phyloP scores from a whole-genome alignment of 2,797 vertebrate species.

The Diplodus sargus region DNA sequence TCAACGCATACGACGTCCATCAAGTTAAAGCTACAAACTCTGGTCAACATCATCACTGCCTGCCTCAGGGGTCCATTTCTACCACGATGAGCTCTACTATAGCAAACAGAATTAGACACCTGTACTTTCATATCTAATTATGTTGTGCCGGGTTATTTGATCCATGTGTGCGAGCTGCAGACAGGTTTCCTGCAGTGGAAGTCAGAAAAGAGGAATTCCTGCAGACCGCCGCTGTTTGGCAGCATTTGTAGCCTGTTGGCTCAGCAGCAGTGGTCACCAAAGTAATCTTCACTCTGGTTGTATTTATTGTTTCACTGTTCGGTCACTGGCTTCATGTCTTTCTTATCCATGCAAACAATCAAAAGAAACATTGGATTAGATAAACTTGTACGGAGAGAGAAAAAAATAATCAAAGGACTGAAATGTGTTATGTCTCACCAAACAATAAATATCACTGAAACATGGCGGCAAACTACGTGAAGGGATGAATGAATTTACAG shows the following conservation, averaged over 20 bases:
- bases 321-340: slow-evolving; percentile 36
- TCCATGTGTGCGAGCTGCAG: slow-evolving; percentile 32
- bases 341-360: slow-evolving; percentile 45
- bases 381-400: slow-evolving; percentile 14
- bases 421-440: slow-evolving; percentile 18
- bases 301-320: slow-evolving; percentile 64
- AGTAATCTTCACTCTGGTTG: slow-evolving; percentile 48
- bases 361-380: slow-evolving; percentile 47
- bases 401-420: slow-evolving; percentile 20
- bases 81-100: slow-evolving; percentile 34
- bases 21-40: slow-evolving; percentile 46
- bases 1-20: slow-evolving; percentile 39
- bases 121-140: slow-evolving; percentile 56
- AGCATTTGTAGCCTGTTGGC: too few species aligned
- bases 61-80: slow-evolving; percentile 16
- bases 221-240: slow-evolving; percentile 31
- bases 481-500: slow-evolving; percentile 2
- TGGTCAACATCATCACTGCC: slow-evolving; percentile 5
- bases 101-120: slow-evolving; percentile 49
- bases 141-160: slow-evolving; percentile 41
- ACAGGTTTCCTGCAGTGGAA: slow-evolving; percentile 19
- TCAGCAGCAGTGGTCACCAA: slow-evolving; percentile 29
- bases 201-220: slow-evolving; percentile 48
- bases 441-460: slow-evolving; percentile 23
- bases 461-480: background rate